A percentile compares a stretch with the other conserved stretches of the same genome.
Evolutionary conservation across 2,797 vertebrate species (phyloP).

Genomic region (Eptatretus atami): DNA sequence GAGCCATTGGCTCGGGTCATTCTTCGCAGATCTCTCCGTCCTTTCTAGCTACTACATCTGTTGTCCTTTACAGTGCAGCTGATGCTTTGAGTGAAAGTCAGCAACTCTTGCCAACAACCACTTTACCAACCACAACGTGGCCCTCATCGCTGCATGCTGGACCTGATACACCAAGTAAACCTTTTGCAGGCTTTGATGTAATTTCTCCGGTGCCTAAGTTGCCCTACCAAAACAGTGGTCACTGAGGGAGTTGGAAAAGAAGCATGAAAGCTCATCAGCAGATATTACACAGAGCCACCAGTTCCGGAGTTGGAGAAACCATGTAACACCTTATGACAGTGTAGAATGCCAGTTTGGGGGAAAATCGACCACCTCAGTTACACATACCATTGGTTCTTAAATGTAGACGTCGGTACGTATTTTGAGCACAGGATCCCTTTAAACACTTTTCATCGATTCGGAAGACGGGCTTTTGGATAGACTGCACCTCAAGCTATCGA

Average conservation of each 20-base stretch:
- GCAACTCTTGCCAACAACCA: conserved; percentile 36
- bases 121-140: conserved; percentile 45
- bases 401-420: conserved; percentile 68
- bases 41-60: conserved; percentile 50
- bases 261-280: no score
- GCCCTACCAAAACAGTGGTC: no score
- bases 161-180: no score
- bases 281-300: no score
- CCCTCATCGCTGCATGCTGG: neutral
- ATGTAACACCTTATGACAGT: no score
- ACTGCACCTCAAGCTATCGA: conserved; percentile 49
- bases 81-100: conserved; percentile 47
- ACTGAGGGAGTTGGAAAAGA: no score
- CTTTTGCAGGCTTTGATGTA: no score
- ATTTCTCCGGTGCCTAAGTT: no score
- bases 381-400: conserved; percentile 63
- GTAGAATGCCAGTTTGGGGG: conserved; percentile 20
- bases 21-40: conserved; percentile 57
- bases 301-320: no score
- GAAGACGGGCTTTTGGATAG: conserved; percentile 89
- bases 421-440: conserved; percentile 87
- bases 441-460: conserved; percentile 55
- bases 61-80: conserved; percentile 12
- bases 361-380: conserved; percentile 38
- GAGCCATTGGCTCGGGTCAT: conserved; percentile 53